phyloP scores from a whole-genome alignment of 2,113 vertebrate genomes.

The Gopherus evgoodei region DNA sequence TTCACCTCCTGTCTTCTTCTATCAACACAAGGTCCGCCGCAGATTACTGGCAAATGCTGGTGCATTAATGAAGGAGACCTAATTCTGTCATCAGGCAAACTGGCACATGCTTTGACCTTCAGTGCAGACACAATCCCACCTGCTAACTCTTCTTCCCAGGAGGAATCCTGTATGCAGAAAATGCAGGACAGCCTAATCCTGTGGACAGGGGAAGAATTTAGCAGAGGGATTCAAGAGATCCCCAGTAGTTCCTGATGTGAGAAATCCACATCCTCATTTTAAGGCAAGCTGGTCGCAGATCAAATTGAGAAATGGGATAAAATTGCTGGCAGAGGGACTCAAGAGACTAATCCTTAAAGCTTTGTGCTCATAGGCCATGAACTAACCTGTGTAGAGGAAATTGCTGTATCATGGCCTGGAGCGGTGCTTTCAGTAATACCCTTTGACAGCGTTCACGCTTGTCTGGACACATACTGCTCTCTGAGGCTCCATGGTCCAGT shows the following conservation, averaged over 20 bases:
- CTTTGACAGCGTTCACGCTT: not conserved
- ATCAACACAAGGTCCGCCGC: not conserved
- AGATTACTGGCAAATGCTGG: not conserved
- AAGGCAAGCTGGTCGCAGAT: not conserved
- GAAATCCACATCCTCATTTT: not conserved
- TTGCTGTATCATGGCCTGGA: not conserved
- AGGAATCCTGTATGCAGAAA: constrained; percentile 8
- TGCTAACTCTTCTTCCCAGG: constrained; percentile 2
- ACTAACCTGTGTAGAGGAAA: not conserved
- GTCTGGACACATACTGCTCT: too few species aligned
- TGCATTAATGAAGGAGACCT: constrained; percentile 1
- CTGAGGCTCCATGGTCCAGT: too few species aligned
- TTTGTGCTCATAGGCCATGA: not conserved
- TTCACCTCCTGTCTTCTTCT: not conserved
- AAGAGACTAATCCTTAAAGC: not conserved
- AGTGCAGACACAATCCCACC: constrained; percentile 7
- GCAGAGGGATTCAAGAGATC: not conserved
- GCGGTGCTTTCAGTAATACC: rapidly evolving
- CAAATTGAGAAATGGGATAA: not conserved
- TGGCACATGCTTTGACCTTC: constrained; percentile 16
- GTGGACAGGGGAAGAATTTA: not conserved
- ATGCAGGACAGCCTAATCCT: not conserved
- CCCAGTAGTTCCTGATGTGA: not conserved
- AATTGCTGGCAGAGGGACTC: not conserved
- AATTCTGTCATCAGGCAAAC: not conserved